A percentile compares a stretch with the other conserved stretches of the same genome.
These are phyloP conservation scores for Bicyclus anynana DNA, from an alignment of 1,140 invertebrate genomes.

Conservation along the genomic window DNA sequence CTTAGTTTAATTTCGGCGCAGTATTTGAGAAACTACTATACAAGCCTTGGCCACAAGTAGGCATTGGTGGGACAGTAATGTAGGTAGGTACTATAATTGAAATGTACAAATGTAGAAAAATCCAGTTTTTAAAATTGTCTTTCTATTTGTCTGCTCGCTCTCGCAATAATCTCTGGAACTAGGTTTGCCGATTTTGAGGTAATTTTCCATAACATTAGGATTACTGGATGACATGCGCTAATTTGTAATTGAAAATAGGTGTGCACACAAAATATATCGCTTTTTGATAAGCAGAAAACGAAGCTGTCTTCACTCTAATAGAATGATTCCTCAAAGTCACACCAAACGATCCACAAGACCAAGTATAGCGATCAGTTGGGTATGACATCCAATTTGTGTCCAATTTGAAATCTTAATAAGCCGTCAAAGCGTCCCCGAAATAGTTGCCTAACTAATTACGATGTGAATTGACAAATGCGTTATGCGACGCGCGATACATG, in stretches of 20 bases:
- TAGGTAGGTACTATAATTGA: too few relatives aligned
- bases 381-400: constrained; percentile 72
- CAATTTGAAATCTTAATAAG: constrained; percentile 74
- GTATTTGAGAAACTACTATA: too few relatives aligned
- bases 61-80: too few relatives aligned
- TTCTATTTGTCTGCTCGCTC: too few relatives aligned
- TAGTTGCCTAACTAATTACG: constrained; percentile 66
- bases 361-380: constrained; percentile 61
- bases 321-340: constrained; percentile 54
- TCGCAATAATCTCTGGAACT: too few relatives aligned
- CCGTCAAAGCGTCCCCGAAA: constrained; percentile 72
- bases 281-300: constrained; percentile 65
- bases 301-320: constrained; percentile 55
- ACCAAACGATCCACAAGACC: constrained; percentile 30
- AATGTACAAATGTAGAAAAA: too few relatives aligned
- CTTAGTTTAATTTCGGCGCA: too few relatives aligned
- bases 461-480: constrained; percentile 72
- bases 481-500: constrained; percentile 58
- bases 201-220: too few relatives aligned
- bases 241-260: not conserved
- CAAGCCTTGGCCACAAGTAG: too few relatives aligned
- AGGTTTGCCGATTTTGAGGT: too few relatives aligned
- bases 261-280: constrained; percentile 38
- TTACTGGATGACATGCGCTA: too few relatives aligned
- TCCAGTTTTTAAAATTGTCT: too few relatives aligned